Evolutionary conservation across 1,140 invertebrate genomes (phyloP).

Genomic region (Elysia chlorotica): DNA sequence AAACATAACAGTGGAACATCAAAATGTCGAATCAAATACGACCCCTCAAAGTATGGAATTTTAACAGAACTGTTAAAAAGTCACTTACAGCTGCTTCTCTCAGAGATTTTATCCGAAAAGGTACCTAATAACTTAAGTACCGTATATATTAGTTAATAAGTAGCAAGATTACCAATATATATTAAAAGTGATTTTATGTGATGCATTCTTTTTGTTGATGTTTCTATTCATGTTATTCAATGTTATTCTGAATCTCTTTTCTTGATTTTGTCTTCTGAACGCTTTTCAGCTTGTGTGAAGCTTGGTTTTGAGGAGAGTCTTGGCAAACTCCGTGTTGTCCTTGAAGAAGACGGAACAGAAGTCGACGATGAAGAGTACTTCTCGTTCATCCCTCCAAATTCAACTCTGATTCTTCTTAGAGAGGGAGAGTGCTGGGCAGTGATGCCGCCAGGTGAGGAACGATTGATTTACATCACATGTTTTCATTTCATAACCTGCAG

Average conservation of each 20-base stretch:
- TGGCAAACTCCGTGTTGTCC: slow-evolving; percentile 72
- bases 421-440: slow-evolving; percentile 21
- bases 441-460: background rate
- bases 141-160: no score
- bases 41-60: slow-evolving; percentile 98
- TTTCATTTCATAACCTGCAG: no score
- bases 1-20: no score
- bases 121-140: no score
- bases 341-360: slow-evolving; percentile 93
- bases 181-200: no score
- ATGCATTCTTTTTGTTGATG: background rate
- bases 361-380: slow-evolving; percentile 94
- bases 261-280: background rate
- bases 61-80: slow-evolving; percentile 89
- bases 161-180: no score
- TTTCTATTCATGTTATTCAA: background rate
- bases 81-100: slow-evolving; percentile 90
- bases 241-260: background rate
- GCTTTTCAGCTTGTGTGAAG: slow-evolving; percentile 39
- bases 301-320: slow-evolving; percentile 27
- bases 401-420: slow-evolving; percentile 83
- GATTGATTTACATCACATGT: no score
- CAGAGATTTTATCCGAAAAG: slow-evolving; percentile 87
- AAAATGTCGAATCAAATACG: no score
- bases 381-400: slow-evolving; percentile 86